Conservation (phyloP, 2,888 invertebrate genomes). For the Synanthedon tipuliformis region DNA sequence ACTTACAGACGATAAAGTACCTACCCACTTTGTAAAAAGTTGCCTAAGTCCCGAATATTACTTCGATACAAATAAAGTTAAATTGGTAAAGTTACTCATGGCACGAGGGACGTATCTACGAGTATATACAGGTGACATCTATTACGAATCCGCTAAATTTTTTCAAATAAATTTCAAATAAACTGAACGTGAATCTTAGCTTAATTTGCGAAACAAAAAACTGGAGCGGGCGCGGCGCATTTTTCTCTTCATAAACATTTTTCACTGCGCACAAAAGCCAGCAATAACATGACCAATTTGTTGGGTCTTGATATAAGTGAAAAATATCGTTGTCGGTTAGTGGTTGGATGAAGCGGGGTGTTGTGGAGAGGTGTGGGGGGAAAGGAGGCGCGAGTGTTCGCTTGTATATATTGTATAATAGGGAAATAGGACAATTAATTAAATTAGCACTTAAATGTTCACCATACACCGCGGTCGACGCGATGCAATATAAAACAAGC, state of each 20-base stretch:
- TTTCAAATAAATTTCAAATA: conserved; percentile 32
- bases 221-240: neutral
- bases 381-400: too few species aligned
- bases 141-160: conserved; percentile 38
- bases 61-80: conserved; percentile 63
- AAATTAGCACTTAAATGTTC: conserved; percentile 56
- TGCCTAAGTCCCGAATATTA: conserved; percentile 51
- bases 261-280: neutral
- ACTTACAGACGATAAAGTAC: conserved; percentile 37
- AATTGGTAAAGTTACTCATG: conserved; percentile 59
- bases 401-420: conserved; percentile 21
- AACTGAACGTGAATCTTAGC: conserved; percentile 13
- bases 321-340: conserved; percentile 46
- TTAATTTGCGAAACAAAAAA: neutral
- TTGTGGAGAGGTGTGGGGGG: conserved; percentile 5
- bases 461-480: conserved; percentile 20
- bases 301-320: conserved; percentile 41
- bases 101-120: conserved; percentile 17
- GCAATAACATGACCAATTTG: conserved; percentile 36
- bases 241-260: neutral
- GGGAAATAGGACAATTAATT: conserved; percentile 63
- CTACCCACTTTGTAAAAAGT: conserved; percentile 35
- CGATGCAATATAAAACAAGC: conserved; percentile 9
- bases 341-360: conserved; percentile 8
- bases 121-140: conserved; percentile 47